Evolutionary conservation across 1,140 invertebrate species (phyloP).

Genomic region (Medauroidea extradentata): DNA sequence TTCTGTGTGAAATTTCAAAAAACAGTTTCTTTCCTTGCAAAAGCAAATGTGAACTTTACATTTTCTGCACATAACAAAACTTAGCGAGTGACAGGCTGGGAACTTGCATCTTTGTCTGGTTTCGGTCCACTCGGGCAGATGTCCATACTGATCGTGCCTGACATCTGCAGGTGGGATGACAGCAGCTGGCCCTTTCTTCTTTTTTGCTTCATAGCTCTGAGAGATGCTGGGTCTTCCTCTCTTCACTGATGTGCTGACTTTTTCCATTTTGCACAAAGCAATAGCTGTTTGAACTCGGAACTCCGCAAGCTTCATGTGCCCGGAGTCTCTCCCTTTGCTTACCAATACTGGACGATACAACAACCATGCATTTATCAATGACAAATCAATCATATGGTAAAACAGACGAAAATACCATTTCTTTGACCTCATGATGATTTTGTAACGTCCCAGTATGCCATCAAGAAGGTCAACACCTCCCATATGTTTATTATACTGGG

Average conservation of each 20-base stretch:
- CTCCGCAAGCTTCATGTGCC: slow-evolving; percentile 31
- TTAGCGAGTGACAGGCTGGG: slow-evolving; percentile 30
- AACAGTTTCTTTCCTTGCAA: too few species aligned
- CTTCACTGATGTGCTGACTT: not conserved
- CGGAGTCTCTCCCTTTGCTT: slow-evolving; percentile 1
- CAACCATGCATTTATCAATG: slow-evolving; percentile 30
- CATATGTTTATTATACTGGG: slow-evolving; percentile 28
- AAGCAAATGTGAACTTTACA: too few species aligned
- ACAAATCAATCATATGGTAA: slow-evolving; percentile 43
- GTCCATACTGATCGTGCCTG: not conserved
- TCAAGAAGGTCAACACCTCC: slow-evolving; percentile 32
- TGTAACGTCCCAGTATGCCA: slow-evolving; percentile 30
- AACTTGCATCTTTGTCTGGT: slow-evolving; percentile 29
- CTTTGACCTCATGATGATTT: slow-evolving; percentile 23
- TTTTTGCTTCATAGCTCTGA: not conserved
- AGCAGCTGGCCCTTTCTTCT: slow-evolving; percentile 7
- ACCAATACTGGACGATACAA: slow-evolving; percentile 14
- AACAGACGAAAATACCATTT: slow-evolving; percentile 44
- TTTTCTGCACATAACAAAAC: too few species aligned
- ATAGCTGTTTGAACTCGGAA: slow-evolving; percentile 25
- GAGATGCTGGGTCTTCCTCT: not conserved
- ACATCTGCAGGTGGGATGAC: not conserved
- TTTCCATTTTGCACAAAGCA: not conserved
- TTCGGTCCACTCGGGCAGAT: slow-evolving; percentile 5
- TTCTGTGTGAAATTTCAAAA: too few species aligned